Base-by-base conservation (phyloP, 2,888 invertebrate species). In the Hydrotaea cyrtoneurina region DNA sequence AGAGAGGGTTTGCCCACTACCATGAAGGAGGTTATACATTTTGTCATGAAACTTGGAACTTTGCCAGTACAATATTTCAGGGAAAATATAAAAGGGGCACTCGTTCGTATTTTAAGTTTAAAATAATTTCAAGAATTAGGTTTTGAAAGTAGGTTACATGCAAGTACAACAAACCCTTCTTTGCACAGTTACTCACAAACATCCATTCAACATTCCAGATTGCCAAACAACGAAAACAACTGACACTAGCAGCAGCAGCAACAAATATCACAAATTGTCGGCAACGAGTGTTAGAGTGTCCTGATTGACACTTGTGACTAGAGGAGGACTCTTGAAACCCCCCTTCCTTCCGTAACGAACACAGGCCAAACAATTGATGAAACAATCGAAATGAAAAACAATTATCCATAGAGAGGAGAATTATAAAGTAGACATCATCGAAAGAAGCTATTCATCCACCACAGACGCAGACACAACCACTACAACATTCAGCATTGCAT, bases 381-480 rank as follows among this genome's bases (percentile, higher is more conserved):
- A 69, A 46, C 17, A 64, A 64, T 64, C 31, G 31, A 59, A 59
- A 66, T 66, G 66, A 19, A 69, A 46, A 69, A 23, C 69, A 46
- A 46, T 69, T 66, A 39, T 66, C 0, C 15, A 72, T 64, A 57
- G 23, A 64, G 15, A 50, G 62, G 71, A 64, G 15, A 50, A 71
- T 62, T 43, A 55, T 11, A 66, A 66, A 74, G 36, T 43, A 78
- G 11, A 72, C 76, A 31, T n/a, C 26, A 71, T 62, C 66, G 31
- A 21, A 64, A 66, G 23, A 76, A 78, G 7, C 66, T 39, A 17
- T 39, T 39, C 55, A 55, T 4, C 7, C 55, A 55, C 0, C 55
- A 21, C 55, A 4, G 43, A 15, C 13, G 17, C 17, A 55, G 23
- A 0, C 26, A 57, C 43, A 53, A 59, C 15, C 11, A 23, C 23